Evolutionary conservation across 2,113 vertebrate species (phyloP).

Genomic region (Eulemur rufifrons): DNA sequence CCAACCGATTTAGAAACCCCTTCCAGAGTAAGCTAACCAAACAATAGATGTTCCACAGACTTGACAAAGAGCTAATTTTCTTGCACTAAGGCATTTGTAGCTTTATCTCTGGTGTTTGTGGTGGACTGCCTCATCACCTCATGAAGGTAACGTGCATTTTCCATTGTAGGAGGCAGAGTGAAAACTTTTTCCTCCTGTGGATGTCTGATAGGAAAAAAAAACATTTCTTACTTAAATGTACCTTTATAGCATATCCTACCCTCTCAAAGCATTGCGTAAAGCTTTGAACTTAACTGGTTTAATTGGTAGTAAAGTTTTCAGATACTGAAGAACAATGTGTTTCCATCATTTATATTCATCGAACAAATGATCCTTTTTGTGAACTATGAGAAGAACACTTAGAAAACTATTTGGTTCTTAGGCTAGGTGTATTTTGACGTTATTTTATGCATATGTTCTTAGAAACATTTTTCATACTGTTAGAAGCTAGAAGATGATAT

Average conservation of each 20-base stretch:
- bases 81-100: background rate
- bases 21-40: slow-evolving; percentile 25
- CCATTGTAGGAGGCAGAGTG: background rate
- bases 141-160: background rate
- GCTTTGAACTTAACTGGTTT: background rate
- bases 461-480: background rate
- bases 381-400: background rate
- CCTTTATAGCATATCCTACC: background rate
- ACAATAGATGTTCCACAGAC: background rate
- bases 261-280: background rate
- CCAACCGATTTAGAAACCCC: background rate
- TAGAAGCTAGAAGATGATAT: background rate
- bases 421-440: background rate
- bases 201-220: background rate
- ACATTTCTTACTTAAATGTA: background rate
- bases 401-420: background rate
- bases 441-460: background rate
- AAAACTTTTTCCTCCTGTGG: background rate
- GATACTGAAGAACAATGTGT: background rate
- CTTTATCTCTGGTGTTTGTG: background rate
- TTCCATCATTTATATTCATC: background rate
- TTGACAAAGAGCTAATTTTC: background rate
- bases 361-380: background rate
- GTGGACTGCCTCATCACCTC: background rate
- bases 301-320: background rate